These are phyloP conservation scores for Pampusana beccarii DNA, from an alignment of 2,113 vertebrate species.

Conservation along the genomic window DNA sequence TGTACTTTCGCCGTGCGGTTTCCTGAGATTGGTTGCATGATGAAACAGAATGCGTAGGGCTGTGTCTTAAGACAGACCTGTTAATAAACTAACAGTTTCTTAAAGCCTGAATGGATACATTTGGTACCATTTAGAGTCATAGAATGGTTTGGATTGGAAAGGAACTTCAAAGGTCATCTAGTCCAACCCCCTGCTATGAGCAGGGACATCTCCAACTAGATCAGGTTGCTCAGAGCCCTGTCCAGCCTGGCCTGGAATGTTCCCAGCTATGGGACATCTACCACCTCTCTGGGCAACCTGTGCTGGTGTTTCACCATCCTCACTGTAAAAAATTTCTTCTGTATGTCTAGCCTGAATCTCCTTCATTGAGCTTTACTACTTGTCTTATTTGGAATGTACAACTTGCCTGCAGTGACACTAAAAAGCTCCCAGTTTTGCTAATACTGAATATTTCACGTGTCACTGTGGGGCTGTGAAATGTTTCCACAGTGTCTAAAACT, in stretches of 20 bases:
- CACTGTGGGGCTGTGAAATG: neutral
- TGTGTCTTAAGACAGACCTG: neutral
- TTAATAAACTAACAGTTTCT: neutral
- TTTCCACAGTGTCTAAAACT: neutral
- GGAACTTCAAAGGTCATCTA: too few species aligned
- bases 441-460: neutral
- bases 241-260: neutral
- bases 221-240: neutral
- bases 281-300: neutral
- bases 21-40: neutral
- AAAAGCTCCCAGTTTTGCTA: neutral
- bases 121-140: neutral
- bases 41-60: neutral
- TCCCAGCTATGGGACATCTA: neutral
- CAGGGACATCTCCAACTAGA: too few species aligned
- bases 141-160: neutral
- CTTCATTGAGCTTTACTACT: neutral
- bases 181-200: rapidly evolving
- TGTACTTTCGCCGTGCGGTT: neutral
- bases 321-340: neutral
- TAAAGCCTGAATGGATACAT: neutral
- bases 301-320: neutral
- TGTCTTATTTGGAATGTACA: neutral
- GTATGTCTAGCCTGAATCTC: neutral
- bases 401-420: neutral